Percentiles rank a stretch among this genome's conserved stretches.
These are phyloP conservation scores for Drosophila dives DNA, from an alignment of 2,888 invertebrate species.

Conservation along the genomic window DNA sequence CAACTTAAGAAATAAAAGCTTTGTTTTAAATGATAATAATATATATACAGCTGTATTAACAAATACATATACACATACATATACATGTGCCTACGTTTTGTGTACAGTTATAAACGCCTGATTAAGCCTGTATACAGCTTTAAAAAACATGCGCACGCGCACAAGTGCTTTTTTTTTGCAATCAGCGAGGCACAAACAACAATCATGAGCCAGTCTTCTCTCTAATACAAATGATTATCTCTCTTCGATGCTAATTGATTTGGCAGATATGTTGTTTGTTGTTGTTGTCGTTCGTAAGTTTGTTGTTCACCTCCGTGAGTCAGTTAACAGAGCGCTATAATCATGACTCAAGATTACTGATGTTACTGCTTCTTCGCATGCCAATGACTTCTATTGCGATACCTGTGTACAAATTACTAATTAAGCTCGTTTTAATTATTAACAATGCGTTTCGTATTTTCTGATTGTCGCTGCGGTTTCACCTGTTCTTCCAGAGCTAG, in stretches of 20 bases:
- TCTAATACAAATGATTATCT: constrained; percentile 2
- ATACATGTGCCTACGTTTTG: background rate
- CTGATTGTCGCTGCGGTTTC: constrained; percentile 26
- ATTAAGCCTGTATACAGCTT: constrained; percentile 8
- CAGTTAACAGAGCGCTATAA: constrained; percentile 36
- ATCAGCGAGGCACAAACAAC: constrained; percentile 34
- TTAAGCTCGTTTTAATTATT: constrained; percentile 65
- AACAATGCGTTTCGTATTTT: constrained; percentile 29
- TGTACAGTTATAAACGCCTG: constrained; percentile 5
- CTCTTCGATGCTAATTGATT: constrained; percentile 56
- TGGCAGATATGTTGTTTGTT: constrained; percentile 37
- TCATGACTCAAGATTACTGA: constrained; percentile 41
- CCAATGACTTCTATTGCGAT: constrained; percentile 38
- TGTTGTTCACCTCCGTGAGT: constrained; percentile 50
- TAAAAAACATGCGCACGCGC: constrained; percentile 32
- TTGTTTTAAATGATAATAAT: constrained; percentile 9
- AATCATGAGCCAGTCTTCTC: constrained; percentile 19
- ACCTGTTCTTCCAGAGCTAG: constrained; percentile 5
- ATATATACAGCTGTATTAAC: background rate
- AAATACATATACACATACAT: background rate
- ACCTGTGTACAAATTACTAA: constrained; percentile 57
- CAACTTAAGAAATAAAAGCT: constrained; percentile 21
- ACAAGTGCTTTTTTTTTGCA: constrained; percentile 44
- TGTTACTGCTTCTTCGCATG: constrained; percentile 37
- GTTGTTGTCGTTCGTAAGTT: constrained; percentile 23